Conservation (phyloP, 2,888 invertebrate genomes). For the Drosophila picticornis region DNA sequence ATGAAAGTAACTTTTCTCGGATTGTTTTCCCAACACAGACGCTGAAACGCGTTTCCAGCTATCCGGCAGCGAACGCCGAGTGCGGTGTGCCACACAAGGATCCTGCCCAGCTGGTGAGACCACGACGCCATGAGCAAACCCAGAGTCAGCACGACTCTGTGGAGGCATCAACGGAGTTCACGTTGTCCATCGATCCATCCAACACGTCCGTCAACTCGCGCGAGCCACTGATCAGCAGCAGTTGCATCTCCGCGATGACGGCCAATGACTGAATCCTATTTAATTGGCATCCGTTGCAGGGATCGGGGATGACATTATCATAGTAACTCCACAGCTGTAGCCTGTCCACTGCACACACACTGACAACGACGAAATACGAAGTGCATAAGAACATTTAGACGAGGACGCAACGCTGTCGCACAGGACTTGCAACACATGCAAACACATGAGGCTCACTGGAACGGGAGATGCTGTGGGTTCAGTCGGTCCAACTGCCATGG, state of each 20-base stretch:
- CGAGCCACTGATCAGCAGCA: conserved; percentile 88
- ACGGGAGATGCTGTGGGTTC: conserved; percentile 15
- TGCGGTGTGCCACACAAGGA: conserved; percentile 80
- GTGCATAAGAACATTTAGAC: background rate
- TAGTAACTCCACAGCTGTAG: background rate
- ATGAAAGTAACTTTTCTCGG: too few species aligned
- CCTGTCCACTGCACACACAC: background rate
- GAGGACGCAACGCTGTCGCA: background rate
- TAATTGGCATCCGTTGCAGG: conserved; percentile 3
- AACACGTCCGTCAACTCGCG: conserved; percentile 86
- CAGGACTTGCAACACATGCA: background rate
- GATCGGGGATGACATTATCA: conserved; percentile 2
- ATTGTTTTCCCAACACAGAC: conserved; percentile 86
- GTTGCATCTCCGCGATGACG: conserved; percentile 76
- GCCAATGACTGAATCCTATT: conserved; percentile 61
- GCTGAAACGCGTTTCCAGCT: conserved; percentile 90
- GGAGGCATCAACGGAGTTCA: conserved; percentile 84
- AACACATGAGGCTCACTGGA: background rate
- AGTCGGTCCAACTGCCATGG: conserved; percentile 16
- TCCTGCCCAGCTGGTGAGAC: conserved; percentile 84
- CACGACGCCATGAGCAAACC: conserved; percentile 87
- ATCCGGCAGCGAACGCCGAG: conserved; percentile 87
- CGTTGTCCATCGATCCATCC: conserved; percentile 84
- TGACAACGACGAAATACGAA: conserved; percentile 1
- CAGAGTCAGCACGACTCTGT: conserved; percentile 88